Evolutionary conservation across 2,888 invertebrate genomes (phyloP).

Genomic region (Lepidocyrtoides sp.): DNA sequence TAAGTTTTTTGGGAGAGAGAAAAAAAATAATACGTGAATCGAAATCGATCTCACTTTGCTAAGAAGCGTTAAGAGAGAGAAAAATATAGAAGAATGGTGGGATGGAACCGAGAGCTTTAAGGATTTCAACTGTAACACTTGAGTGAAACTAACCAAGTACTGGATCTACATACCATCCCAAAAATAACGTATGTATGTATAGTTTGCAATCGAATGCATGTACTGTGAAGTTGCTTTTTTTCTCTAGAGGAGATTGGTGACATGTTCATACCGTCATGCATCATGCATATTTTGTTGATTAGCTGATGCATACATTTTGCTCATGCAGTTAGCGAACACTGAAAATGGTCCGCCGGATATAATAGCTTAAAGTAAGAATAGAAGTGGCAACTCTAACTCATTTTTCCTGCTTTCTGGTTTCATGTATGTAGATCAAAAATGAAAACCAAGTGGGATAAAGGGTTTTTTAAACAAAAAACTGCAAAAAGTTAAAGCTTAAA

Average conservation of each 20-base stretch:
- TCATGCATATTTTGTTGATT: too few relatives aligned
- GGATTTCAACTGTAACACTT: not conserved
- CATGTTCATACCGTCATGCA: not conserved
- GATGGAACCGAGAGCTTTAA: constrained; percentile 15
- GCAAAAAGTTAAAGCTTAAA: not conserved
- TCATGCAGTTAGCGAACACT: too few relatives aligned
- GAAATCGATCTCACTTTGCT: constrained; percentile 78
- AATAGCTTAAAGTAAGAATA: not conserved
- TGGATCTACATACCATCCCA: not conserved
- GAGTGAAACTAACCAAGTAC: constrained; percentile 4
- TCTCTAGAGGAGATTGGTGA: not conserved
- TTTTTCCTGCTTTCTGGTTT: not conserved
- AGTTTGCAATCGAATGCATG: too few relatives aligned
- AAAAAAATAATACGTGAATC: constrained; percentile 52
- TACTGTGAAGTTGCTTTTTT: not conserved
- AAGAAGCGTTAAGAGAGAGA: constrained; percentile 60
- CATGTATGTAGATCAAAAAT: constrained; percentile 1
- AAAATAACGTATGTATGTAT: too few relatives aligned
- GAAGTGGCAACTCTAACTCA: too few relatives aligned
- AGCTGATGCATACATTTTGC: too few relatives aligned
- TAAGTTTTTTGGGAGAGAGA: constrained; percentile 62
- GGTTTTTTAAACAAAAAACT: not conserved
- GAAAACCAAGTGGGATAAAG: not conserved
- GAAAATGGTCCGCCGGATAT: too few relatives aligned
- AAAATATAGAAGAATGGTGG: constrained; percentile 7